Conservation (phyloP, 2,113 vertebrate genomes). For the Paradoxurus hermaphroditus region DNA sequence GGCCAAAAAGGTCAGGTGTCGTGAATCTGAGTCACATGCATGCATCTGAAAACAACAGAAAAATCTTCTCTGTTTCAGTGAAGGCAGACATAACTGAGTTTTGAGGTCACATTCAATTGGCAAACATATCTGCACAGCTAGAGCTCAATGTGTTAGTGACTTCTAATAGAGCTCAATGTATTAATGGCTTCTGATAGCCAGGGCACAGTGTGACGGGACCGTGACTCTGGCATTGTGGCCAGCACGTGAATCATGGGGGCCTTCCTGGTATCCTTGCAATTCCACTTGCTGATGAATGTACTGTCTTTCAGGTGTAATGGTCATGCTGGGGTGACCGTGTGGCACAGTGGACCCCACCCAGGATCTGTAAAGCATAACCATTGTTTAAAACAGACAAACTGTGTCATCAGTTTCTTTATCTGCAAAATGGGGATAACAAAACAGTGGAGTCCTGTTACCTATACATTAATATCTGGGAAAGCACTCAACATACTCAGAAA, state of each 20-base stretch:
- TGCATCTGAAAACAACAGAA: background rate
- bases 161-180: background rate
- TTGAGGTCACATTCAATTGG: background rate
- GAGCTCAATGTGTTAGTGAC: background rate
- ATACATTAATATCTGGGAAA: background rate
- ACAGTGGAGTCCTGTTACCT: background rate
- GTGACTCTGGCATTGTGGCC: too few species aligned
- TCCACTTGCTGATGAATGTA: background rate
- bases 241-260: background rate
- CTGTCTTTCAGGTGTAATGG: background rate
- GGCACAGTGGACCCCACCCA: background rate
- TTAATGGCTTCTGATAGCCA: background rate
- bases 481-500: background rate
- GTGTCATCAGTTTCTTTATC: background rate
- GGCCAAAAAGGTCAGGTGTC: background rate
- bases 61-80: background rate
- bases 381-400: background rate
- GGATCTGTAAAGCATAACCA: background rate
- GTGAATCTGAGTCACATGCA: background rate
- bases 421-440: background rate
- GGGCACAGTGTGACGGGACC: background rate
- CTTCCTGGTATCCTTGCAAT: background rate
- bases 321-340: background rate
- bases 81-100: background rate
- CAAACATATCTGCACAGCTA: background rate